phyloP scores from a whole-genome alignment of 2,113 vertebrate genomes.

The Gobio gobio region DNA sequence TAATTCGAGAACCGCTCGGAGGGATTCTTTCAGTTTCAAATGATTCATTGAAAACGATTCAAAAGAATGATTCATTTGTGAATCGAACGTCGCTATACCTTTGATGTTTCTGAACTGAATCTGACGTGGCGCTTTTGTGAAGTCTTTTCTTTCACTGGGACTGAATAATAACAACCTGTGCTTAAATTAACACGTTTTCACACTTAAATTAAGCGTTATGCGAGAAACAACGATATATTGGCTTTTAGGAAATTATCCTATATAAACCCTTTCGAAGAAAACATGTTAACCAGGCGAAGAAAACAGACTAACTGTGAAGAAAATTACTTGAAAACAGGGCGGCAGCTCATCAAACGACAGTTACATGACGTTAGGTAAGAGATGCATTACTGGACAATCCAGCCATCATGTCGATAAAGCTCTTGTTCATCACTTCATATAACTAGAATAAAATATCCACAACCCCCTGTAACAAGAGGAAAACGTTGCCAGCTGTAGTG shows the following conservation, averaged over 20 bases:
- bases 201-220: neutral
- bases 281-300: neutral
- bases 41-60: neutral
- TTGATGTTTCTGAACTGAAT: neutral
- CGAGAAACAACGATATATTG: neutral
- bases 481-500: neutral
- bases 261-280: neutral
- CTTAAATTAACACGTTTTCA: neutral
- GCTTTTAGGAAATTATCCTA: neutral
- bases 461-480: neutral
- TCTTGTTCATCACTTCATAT: neutral
- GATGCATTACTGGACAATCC: neutral
- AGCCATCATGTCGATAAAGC: neutral
- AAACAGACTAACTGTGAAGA: neutral
- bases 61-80: neutral
- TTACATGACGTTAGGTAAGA: conserved; percentile 16
- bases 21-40: neutral
- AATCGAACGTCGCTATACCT: neutral
- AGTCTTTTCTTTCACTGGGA: neutral
- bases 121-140: conserved; percentile 1
- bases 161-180: neutral
- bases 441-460: neutral
- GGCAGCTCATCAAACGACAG: neutral
- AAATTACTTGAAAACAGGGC: neutral
- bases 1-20: neutral